Percentiles rank a stretch among this genome's conserved stretches.
phyloP scores from a whole-genome alignment of 1,140 invertebrate genomes.

The Aphelenchoides fujianensis region DNA sequence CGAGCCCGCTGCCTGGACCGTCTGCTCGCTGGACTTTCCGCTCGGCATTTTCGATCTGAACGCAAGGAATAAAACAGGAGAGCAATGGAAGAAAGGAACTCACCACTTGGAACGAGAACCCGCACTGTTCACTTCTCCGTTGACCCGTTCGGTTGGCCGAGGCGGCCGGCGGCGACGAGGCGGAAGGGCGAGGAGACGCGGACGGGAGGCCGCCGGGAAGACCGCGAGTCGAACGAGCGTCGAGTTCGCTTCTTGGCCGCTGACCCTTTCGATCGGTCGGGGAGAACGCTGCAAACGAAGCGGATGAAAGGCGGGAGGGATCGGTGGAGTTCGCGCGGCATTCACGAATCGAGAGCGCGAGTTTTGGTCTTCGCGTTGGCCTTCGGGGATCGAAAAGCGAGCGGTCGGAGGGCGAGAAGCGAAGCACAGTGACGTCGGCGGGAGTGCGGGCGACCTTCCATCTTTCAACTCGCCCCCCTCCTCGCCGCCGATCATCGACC shows the following conservation, averaged over 20 bases:
- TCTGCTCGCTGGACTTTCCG: not conserved
- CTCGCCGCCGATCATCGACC: no score
- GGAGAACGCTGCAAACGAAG: not conserved
- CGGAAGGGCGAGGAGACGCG: not conserved
- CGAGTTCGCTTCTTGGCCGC: not conserved
- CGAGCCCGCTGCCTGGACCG: not conserved
- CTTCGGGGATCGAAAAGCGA: not conserved
- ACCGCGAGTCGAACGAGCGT: not conserved
- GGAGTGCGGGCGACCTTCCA: not conserved
- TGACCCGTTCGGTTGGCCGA: not conserved
- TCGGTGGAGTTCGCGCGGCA: not conserved
- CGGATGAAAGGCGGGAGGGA: not conserved
- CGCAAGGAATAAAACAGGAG: not conserved
- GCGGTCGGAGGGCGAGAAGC: not conserved
- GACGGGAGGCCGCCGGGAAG: not conserved
- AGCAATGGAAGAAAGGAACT: no score
- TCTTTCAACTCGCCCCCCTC: constrained; percentile 5
- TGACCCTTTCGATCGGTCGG: not conserved
- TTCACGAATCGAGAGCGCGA: not conserved
- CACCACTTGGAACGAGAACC: no score
- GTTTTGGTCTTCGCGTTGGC: not conserved
- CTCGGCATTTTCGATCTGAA: not conserved
- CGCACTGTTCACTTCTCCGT: no score
- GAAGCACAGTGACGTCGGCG: not conserved
- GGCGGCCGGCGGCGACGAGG: not conserved